These are phyloP conservation scores for Lumbricus terrestris DNA, from an alignment of 2,888 invertebrate genomes.

Conservation along the genomic window DNA sequence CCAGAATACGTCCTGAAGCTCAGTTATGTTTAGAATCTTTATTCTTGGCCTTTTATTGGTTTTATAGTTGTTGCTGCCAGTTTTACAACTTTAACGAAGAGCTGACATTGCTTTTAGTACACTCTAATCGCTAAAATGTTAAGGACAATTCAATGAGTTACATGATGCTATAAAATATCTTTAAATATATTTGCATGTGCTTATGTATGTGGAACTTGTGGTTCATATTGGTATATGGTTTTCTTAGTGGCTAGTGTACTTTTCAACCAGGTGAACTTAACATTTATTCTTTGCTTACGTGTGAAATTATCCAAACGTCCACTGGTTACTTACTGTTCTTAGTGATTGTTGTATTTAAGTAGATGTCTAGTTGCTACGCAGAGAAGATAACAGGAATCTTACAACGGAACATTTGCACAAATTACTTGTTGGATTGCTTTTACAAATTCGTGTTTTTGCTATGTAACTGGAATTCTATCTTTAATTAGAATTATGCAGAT, in stretches of 20 bases:
- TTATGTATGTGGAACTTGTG: neutral
- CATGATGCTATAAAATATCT: neutral
- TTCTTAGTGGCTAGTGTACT: constrained; percentile 3
- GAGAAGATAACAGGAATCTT: neutral
- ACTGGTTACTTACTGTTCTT: neutral
- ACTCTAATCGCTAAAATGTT: neutral
- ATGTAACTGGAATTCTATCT: neutral
- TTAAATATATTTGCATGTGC: neutral
- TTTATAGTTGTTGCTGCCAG: neutral
- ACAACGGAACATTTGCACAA: neutral
- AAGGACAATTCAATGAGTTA: neutral
- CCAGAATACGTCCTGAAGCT: neutral
- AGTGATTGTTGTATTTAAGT: neutral
- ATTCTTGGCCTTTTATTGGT: neutral
- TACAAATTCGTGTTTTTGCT: neutral
- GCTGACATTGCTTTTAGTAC: too few relatives aligned
- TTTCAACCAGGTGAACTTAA: neutral
- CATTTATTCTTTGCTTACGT: neutral
- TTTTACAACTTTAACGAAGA: too few relatives aligned
- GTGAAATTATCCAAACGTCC: neutral
- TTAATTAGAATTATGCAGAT: neutral
- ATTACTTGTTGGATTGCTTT: neutral
- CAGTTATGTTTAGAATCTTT: neutral
- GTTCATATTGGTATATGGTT: neutral
- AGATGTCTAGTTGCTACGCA: neutral